These are phyloP conservation scores for Denticeps clupeoides DNA, from an alignment of 2,797 vertebrate genomes.

Conservation along the genomic window DNA sequence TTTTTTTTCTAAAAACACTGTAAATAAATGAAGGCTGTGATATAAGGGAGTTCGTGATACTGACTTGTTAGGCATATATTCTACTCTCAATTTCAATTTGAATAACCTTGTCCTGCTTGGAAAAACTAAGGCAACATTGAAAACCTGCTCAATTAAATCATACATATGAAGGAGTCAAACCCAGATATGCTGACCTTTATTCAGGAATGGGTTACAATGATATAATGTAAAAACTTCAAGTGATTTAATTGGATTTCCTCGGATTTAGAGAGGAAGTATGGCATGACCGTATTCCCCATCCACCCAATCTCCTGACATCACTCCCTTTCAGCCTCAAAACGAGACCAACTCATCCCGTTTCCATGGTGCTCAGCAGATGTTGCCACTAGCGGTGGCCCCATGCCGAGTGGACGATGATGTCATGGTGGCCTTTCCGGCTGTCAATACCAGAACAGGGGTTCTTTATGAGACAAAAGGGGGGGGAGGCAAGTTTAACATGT, in stretches of 20 bases:
- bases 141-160: too few relatives aligned
- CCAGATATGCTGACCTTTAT: too few relatives aligned
- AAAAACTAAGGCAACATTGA: too few relatives aligned
- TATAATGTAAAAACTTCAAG: constrained; percentile 7
- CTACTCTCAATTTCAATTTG: too few relatives aligned
- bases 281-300: constrained; percentile 5
- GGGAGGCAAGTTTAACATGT: too few relatives aligned
- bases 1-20: too few relatives aligned
- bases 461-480: constrained; percentile 24
- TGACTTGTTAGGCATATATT: too few relatives aligned
- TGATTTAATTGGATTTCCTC: constrained; percentile 11
- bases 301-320: constrained; percentile 2
- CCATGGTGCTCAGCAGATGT: constrained; percentile 30
- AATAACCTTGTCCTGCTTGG: too few relatives aligned
- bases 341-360: constrained; percentile 14
- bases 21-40: too few relatives aligned
- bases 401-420: constrained; percentile 36
- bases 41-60: too few relatives aligned
- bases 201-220: too few relatives aligned
- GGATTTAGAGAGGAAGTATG: constrained; percentile 7
- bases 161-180: too few relatives aligned
- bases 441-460: constrained; percentile 25
- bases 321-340: background rate
- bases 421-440: constrained; percentile 27
- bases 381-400: constrained; percentile 18